These are phyloP conservation scores for Ischnus inquisitorius DNA, from an alignment of 2,888 invertebrate species.

Conservation along the genomic window DNA sequence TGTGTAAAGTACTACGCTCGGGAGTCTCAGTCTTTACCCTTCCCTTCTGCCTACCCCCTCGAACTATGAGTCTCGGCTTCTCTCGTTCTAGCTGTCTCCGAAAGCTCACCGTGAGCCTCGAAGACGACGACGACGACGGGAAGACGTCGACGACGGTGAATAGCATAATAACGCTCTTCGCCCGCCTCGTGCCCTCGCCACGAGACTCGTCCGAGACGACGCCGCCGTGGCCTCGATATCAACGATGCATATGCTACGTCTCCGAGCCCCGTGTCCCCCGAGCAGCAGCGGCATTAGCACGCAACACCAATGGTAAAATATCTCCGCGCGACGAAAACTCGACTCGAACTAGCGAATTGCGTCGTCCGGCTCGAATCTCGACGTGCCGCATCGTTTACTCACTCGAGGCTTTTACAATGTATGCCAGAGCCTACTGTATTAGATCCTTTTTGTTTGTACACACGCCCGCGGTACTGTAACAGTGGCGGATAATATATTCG, in stretches of 20 bases:
- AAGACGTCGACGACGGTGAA: slow-evolving; percentile 7
- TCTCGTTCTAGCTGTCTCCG: slow-evolving; percentile 28
- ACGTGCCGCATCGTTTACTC: slow-evolving; percentile 1
- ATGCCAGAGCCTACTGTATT: background rate
- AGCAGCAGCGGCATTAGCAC: background rate
- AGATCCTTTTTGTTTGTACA: background rate
- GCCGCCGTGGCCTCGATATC: slow-evolving; percentile 66
- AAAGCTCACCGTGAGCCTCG: slow-evolving; percentile 18
- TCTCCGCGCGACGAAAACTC: background rate
- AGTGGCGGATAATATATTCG: background rate
- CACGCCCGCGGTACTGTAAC: background rate
- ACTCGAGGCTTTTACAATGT: slow-evolving; percentile 32
- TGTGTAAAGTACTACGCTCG: slow-evolving; percentile 30
- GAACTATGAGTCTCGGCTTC: background rate
- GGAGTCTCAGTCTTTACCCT: slow-evolving; percentile 18
- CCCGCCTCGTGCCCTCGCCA: slow-evolving; percentile 47
- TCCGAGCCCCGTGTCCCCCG: background rate
- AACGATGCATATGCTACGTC: slow-evolving; percentile 56
- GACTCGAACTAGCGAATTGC: background rate
- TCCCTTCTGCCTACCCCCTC: slow-evolving; percentile 10
- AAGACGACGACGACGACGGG: slow-evolving; percentile 35
- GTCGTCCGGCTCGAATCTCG: background rate
- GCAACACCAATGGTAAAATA: slow-evolving; percentile 8
- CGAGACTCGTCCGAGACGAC: slow-evolving; percentile 37
- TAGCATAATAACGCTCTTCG: slow-evolving; percentile 29